Percentiles rank a stretch among this genome's conserved stretches.
Evolutionary conservation across 2,113 vertebrate genomes (phyloP).

Genomic region (Halichoerus grypus): DNA sequence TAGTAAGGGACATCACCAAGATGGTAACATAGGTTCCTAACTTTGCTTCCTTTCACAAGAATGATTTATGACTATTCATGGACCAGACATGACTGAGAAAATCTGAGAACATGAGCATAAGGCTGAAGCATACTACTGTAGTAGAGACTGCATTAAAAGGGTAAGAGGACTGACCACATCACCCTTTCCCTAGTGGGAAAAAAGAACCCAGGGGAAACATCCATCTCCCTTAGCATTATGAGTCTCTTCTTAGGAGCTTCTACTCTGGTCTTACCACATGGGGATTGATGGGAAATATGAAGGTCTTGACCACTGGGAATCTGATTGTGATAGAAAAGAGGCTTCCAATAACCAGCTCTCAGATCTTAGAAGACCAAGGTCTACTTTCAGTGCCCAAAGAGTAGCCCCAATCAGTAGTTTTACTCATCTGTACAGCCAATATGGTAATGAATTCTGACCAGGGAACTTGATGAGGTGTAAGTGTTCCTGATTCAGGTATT

Average conservation of each 20-base stretch:
- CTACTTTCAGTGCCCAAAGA: not conserved
- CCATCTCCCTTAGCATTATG: not conserved
- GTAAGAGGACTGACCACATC: not conserved
- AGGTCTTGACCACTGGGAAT: not conserved
- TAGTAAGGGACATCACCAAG: not conserved
- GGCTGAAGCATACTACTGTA: not conserved
- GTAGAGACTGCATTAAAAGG: not conserved
- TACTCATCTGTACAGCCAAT: not conserved
- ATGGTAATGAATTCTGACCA: not conserved
- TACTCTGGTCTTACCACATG: not conserved
- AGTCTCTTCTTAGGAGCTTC: not conserved
- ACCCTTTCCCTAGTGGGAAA: not conserved
- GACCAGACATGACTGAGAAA: not conserved
- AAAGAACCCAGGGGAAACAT: not conserved
- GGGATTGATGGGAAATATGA: not conserved
- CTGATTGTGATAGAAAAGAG: not conserved
- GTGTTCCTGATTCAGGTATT: not conserved
- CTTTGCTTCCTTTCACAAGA: not conserved
- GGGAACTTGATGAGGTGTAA: not conserved
- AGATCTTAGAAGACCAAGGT: not conserved
- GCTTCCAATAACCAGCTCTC: not conserved
- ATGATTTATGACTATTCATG: not conserved
- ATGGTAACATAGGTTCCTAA: not conserved
- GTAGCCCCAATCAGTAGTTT: not conserved
- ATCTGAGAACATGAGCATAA: not conserved